Evolutionary conservation across 2,113 vertebrate species (phyloP), one percentile per base, ranked within the genome.

Genomic region (Alces alces): DNA sequence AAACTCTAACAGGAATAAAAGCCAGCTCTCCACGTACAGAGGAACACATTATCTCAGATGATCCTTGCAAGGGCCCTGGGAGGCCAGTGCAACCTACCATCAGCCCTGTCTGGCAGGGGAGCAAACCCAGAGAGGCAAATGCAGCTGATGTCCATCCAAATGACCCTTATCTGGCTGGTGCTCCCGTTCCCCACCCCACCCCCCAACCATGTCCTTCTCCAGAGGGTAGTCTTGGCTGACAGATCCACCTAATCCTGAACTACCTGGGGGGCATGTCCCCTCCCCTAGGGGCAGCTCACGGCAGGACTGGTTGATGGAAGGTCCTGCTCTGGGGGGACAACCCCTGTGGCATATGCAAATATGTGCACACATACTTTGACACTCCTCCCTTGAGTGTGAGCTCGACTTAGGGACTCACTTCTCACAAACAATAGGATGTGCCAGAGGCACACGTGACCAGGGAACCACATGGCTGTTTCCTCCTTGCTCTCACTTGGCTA

Each of bases 381-480:
- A 25, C 28, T 2, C 55, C 19, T 5, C n/a, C 43, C 45, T 19
- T 2, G 14, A 36, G 61, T 2, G 21, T 58, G 5, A 30, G 66
- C 15, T 43, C 25, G 66, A 58, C 64, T 43, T 36, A 50, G 36
- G 7, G 27, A n/a, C 61, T 83, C 82, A 17, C 17, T 52, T 87
- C 86, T 91, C 45, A 27, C 30, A 17, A 30, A 27, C 10, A 61
- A 27, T 1, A 61, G 43, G 30, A n/a, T 5, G 85, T 33, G 25
- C 21, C 39, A 78, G 90, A 79, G 9, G 6, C 3, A 33, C 58
- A 60, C 1, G 7, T 15, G 14, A 17, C 79, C 33, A 28, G 23
- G 0, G 5, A 50, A 55, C 3, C 7, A 28, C 47, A 6, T 0
- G 11, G 70, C 27, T 3, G 8, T 30, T 25, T 66, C 43, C 30